phyloP scores from a whole-genome alignment of 92 coral and sea anemone species.

The Actinernus sp. region DNA sequence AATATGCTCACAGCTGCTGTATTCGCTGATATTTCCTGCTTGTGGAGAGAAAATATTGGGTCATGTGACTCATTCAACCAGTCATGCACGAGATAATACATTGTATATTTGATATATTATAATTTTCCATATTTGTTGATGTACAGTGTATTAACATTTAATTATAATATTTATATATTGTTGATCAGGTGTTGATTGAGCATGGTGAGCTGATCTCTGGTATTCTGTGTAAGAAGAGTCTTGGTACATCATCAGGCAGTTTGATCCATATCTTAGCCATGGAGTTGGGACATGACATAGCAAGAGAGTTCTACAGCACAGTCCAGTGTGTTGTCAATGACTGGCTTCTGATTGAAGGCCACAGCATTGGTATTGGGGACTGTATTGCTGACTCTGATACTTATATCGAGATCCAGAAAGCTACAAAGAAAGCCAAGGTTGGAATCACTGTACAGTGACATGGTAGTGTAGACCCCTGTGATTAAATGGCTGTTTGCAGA shows the following conservation, averaged over 20 bases:
- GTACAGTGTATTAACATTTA: no score
- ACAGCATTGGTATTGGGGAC: constrained; percentile 99
- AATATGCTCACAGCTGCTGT: no score
- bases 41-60: no score
- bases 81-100: no score
- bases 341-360: constrained; percentile 98
- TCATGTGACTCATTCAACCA: no score
- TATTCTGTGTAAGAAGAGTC: constrained; percentile 90
- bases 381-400: constrained; percentile 99
- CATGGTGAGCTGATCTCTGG: constrained; percentile 96
- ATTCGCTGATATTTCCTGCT: no score
- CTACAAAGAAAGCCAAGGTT: constrained; percentile 97
- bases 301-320: constrained; percentile 84
- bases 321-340: constrained; percentile 96
- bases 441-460: no score
- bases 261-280: constrained; percentile 94
- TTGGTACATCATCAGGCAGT: constrained; percentile 99
- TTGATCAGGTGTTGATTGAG: constrained; percentile 86
- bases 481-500: no score
- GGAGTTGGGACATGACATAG: constrained; percentile 93
- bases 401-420: constrained; percentile 92
- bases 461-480: no score
- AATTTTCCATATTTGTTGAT: no score
- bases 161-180: no score
- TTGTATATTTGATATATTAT: no score